Base-by-base conservation (phyloP, 2,888 invertebrate species). In the Dryobotodes eremita region DNA sequence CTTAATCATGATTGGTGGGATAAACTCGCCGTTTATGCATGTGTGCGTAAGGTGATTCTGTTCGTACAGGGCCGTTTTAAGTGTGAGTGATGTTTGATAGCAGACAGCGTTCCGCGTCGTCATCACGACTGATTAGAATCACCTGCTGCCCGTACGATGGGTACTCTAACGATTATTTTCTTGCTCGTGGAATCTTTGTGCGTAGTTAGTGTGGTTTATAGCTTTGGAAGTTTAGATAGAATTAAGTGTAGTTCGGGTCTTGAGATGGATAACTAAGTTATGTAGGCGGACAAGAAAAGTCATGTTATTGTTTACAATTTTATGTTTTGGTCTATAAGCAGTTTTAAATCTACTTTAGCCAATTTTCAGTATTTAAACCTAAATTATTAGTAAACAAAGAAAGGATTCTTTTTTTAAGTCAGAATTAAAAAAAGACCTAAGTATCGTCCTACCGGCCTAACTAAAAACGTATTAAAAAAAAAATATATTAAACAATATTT, bases 61-160 rank as follows among this genome's bases (percentile, higher is more conserved):
- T 72, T 68, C 2, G 48, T 57, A 65, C 57, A 74, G 68, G n/a
- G 31, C 23, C n/a, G 20, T 0, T 64, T 53, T 36, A 17, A 13
- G 5, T 66, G 48, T 80, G 71, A 71, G 75, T 69, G 42, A 70
- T 85, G 77, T 86, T 85, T 86, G 85, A 87, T 79, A 75, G 79
- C 70, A 78, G 77, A 66, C 46, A 76, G 77, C 23, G 53, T 84
- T 83, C 71, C 69, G 88, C 85, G 72, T 79, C 81, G 88, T 89
- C 86, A 87, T 87, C 89, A 80, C 72, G 71, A 75, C 81, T 89
- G 90, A 90, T 90, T 90, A 87, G 80, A 86, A 86, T 84, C 85
- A 86, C 82, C 83, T 87, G 80, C 77, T 80, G 81, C 81, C 71
- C 68, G 64, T 70, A 75, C 70, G 69, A 73, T 46, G 62, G 59